Conservation (phyloP, 1,140 invertebrate genomes). For the Heliconius hermathena region DNA sequence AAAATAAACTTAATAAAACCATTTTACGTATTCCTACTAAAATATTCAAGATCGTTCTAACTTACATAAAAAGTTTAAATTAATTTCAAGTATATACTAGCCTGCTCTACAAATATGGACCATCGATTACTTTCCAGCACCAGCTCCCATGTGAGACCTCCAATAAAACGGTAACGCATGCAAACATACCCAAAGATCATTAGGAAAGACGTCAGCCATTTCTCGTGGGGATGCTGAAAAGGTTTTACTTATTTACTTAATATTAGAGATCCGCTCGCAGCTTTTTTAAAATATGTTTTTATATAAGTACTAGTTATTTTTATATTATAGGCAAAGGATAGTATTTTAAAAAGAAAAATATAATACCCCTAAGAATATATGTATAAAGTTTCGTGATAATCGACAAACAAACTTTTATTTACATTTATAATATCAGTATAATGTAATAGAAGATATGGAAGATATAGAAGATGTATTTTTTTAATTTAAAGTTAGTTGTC, state of each 20-base stretch:
- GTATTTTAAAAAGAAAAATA: no score
- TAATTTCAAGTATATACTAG: conserved; percentile 26
- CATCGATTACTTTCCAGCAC: conserved; percentile 55
- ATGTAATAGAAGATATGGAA: background rate
- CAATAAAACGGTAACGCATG: conserved; percentile 62
- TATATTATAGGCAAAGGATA: no score
- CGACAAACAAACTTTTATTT: no score
- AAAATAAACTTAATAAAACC: no score
- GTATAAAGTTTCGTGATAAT: no score
- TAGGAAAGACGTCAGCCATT: conserved; percentile 63
- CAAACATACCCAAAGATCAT: conserved; percentile 65
- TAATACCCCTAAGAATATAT: no score
- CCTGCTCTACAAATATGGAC: conserved; percentile 59
- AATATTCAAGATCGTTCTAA: background rate
- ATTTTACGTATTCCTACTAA: no score
- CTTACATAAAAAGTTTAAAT: background rate
- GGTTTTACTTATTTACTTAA: background rate
- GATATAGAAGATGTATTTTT: background rate
- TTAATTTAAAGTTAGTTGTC: background rate
- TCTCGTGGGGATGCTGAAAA: conserved; percentile 43
- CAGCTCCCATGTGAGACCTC: conserved; percentile 63
- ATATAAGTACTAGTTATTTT: no score
- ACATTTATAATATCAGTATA: background rate
- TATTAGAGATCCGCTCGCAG: no score
- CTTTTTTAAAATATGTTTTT: no score